These are phyloP conservation scores for Cremastinae sp. DNA, from an alignment of 2,888 invertebrate species.

Conservation along the genomic window DNA sequence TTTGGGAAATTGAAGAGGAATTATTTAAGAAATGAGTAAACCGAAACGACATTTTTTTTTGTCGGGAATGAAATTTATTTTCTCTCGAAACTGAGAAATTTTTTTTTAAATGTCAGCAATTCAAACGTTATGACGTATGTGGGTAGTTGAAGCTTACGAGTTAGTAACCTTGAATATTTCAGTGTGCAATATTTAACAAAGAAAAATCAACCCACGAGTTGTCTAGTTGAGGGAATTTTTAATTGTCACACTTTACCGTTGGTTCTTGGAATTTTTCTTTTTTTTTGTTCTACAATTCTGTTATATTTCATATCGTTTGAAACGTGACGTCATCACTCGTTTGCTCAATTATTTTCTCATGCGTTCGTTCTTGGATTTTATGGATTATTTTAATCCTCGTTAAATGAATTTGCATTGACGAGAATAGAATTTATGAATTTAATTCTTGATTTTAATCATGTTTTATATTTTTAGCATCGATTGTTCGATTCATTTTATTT, in stretches of 20 bases:
- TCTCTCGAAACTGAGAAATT: not conserved
- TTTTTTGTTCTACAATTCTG: not conserved
- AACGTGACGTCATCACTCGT: constrained; percentile 22
- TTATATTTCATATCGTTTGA: not conserved
- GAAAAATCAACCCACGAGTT: constrained; percentile 39
- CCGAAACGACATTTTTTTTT: too few relatives aligned
- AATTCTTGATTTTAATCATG: not conserved
- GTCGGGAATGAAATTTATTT: too few relatives aligned
- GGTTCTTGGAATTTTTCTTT: not conserved
- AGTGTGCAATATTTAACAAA: constrained; percentile 33
- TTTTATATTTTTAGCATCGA: constrained; percentile 6
- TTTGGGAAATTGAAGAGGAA: not conserved
- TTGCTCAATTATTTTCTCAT: not conserved
- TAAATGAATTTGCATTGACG: too few relatives aligned
- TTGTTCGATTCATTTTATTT: not conserved
- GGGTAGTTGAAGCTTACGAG: constrained; percentile 25
- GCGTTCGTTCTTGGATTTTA: too few relatives aligned
- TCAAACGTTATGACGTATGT: constrained; percentile 14
- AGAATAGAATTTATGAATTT: too few relatives aligned
- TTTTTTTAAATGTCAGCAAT: not conserved
- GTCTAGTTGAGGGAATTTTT: constrained; percentile 7
- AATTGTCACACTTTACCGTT: constrained; percentile 5
- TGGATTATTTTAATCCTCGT: too few relatives aligned
- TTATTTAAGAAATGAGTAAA: too few relatives aligned
- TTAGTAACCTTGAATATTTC: constrained; percentile 50